Conservation (phyloP, 2,797 vertebrate genomes). For the Pteropus rufus region DNA sequence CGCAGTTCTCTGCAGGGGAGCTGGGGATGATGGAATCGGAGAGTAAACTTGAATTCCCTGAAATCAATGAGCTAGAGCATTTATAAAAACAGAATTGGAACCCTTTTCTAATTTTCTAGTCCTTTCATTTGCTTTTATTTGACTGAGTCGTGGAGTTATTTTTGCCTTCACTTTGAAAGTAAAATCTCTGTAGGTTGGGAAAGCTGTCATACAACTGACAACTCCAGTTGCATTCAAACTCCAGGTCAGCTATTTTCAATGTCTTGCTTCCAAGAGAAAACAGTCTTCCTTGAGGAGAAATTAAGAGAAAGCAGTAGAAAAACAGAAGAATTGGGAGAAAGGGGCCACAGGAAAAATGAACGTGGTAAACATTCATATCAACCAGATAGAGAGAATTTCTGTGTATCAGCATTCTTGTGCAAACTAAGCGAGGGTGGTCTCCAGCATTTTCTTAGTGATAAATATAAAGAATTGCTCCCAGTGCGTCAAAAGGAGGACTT, state of each 20-base stretch:
- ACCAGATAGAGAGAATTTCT: background rate
- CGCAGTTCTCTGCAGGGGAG: background rate
- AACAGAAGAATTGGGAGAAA: background rate
- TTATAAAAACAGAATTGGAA: conserved; percentile 32
- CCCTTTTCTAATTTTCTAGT: conserved; percentile 22
- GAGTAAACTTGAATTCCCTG: background rate
- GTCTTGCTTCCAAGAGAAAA: conserved; percentile 4
- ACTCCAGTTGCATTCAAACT: background rate
- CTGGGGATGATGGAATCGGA: background rate
- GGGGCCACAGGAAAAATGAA: background rate
- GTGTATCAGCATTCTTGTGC: background rate
- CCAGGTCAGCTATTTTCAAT: background rate
- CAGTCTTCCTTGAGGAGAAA: background rate
- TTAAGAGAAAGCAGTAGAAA: background rate
- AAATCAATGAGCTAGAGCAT: conserved; percentile 21
- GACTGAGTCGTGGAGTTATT: conserved; percentile 45
- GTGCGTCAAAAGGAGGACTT: background rate
- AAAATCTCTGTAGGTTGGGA: conserved; percentile 54
- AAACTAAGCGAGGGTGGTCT: background rate
- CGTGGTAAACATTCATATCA: background rate
- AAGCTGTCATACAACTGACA: conserved; percentile 14
- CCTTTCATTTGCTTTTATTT: conserved; percentile 59
- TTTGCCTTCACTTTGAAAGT: conserved; percentile 65
- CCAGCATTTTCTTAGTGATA: background rate
- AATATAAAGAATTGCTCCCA: conserved; percentile 15